Evolutionary conservation across 2,113 vertebrate genomes (phyloP).

Genomic region (Pollimyrus isidori): DNA sequence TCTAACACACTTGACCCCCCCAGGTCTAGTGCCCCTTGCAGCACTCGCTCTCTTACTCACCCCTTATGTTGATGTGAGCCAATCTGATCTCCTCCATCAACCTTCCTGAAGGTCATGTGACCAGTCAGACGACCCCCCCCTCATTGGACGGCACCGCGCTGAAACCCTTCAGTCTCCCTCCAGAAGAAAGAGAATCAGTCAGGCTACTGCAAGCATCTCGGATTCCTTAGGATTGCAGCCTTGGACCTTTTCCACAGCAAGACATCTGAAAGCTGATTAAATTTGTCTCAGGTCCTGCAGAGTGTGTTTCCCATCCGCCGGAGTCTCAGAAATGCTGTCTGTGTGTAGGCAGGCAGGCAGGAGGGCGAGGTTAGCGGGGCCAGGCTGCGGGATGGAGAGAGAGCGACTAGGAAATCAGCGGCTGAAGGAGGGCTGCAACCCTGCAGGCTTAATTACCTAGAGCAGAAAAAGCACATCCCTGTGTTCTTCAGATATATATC

Average conservation of each 20-base stretch:
- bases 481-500: neutral
- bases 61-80: neutral
- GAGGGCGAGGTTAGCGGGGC: neutral
- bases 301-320: neutral
- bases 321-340: neutral
- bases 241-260: neutral
- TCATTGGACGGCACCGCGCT: neutral
- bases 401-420: neutral
- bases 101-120: neutral
- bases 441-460: neutral
- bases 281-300: neutral
- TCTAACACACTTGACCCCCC: neutral
- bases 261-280: constrained; percentile 3
- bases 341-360: neutral
- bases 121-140: neutral
- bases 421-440: neutral
- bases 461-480: neutral
- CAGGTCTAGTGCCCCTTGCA: neutral
- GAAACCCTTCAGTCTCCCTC: neutral
- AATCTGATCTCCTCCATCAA: neutral
- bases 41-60: neutral
- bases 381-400: neutral
- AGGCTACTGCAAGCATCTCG: neutral
- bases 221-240: neutral
- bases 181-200: neutral